A percentile compares a stretch with the other conserved stretches of the same genome.
These are phyloP conservation scores for Bhutanitis thaidina DNA, from an alignment of 2,888 invertebrate genomes.

Conservation along the genomic window DNA sequence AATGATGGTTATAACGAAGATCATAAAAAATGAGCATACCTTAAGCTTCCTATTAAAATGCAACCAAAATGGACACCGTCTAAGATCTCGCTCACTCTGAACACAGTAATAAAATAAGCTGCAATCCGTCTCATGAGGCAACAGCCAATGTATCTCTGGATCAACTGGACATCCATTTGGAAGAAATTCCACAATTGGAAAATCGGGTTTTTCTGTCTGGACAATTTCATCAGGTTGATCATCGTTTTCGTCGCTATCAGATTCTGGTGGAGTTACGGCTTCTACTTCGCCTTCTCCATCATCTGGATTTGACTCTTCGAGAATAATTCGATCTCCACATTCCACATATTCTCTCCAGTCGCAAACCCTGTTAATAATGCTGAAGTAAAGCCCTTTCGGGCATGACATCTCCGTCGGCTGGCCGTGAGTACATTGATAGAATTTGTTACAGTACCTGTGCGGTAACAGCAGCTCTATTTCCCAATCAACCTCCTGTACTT, in stretches of 20 bases:
- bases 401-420: conserved; percentile 79
- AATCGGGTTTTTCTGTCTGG: not conserved
- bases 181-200: conserved; percentile 31
- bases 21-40: conserved; percentile 35
- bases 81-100: conserved; percentile 43
- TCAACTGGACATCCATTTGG: conserved; percentile 60
- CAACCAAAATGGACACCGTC: conserved; percentile 37
- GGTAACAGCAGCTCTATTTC: conserved; percentile 73
- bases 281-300: not conserved
- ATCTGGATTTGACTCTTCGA: conserved; percentile 19
- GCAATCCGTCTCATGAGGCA: conserved; percentile 50
- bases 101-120: conserved; percentile 61
- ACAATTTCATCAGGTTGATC: too few relatives aligned
- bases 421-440: conserved; percentile 84
- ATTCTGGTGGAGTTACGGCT: not conserved
- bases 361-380: conserved; percentile 73
- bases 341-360: conserved; percentile 82
- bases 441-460: conserved; percentile 80
- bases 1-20: too few relatives aligned
- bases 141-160: conserved; percentile 52
- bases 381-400: conserved; percentile 78
- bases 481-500: conserved; percentile 45
- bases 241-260: not conserved
- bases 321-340: conserved; percentile 65
- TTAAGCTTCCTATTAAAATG: conserved; percentile 53